A percentile compares a stretch with the other conserved stretches of the same genome.
These are phyloP conservation scores for Drosophila dunni DNA, from an alignment of 1,140 invertebrate genomes.

Conservation along the genomic window DNA sequence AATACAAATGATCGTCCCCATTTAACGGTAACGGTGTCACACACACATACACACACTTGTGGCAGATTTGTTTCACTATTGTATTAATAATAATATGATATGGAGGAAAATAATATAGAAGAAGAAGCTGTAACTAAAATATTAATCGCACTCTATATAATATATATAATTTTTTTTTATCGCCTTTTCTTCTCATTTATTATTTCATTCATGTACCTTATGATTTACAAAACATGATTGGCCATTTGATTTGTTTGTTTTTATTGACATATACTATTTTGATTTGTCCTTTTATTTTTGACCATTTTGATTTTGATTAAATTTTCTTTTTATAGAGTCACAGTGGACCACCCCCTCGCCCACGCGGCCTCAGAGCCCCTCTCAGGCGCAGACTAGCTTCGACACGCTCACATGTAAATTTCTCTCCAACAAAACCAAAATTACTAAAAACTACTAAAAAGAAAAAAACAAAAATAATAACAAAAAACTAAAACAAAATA, in stretches of 20 bases:
- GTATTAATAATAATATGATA: conserved; percentile 33
- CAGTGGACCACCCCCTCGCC: conserved; percentile 85
- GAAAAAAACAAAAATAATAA: conserved; percentile 18
- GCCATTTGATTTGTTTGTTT: conserved; percentile 57
- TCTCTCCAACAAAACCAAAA: conserved; percentile 76
- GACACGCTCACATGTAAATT: conserved; percentile 86
- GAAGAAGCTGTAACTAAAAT: conserved; percentile 77
- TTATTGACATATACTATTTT: conserved; percentile 59
- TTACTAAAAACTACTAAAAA: conserved; percentile 70
- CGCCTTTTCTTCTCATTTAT: conserved; percentile 45
- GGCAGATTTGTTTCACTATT: conserved; percentile 42
- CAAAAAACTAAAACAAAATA: conserved; percentile 5
- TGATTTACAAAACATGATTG: conserved; percentile 63
- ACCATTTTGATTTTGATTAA: conserved; percentile 63
- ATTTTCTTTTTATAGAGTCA: conserved; percentile 85
- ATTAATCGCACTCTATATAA: conserved; percentile 77
- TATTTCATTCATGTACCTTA: conserved; percentile 50
- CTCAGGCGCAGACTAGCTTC: conserved; percentile 86
- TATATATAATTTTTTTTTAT: conserved; percentile 55
- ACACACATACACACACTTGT: conserved; percentile 22
- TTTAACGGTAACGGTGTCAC: background rate
- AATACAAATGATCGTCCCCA: no score
- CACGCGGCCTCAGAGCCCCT: conserved; percentile 85
- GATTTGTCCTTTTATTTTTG: conserved; percentile 46
- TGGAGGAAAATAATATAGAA: conserved; percentile 48